A percentile compares a stretch with the other conserved stretches of the same genome.
Conservation (phyloP, 2,888 invertebrate genomes). For the Thereva nobilitata region DNA sequence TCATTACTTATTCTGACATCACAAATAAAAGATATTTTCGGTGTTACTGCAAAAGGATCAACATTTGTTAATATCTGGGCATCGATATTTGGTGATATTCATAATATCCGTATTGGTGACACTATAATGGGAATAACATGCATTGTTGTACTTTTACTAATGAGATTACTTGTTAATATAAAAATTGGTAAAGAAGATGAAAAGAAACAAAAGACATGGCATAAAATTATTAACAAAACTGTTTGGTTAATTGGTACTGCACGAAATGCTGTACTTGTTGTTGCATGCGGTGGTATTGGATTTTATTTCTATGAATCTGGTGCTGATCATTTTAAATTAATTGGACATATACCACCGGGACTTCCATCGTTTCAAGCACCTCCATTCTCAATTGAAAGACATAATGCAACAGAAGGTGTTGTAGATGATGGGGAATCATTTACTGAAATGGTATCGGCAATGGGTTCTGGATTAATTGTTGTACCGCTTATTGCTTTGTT, state of each 20-base stretch:
- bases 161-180: slow-evolving; percentile 74
- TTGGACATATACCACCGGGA: slow-evolving; percentile 75
- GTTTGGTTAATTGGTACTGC: slow-evolving; percentile 80
- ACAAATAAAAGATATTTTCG: slow-evolving; percentile 82
- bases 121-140: slow-evolving; percentile 74
- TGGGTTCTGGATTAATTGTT: slow-evolving; percentile 84
- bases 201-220: slow-evolving; percentile 61
- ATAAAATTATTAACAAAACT: slow-evolving; percentile 66
- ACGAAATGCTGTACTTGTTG: slow-evolving; percentile 82
- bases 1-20: slow-evolving; percentile 87
- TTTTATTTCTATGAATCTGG: slow-evolving; percentile 63
- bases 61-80: slow-evolving; percentile 82
- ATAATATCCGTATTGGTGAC: slow-evolving; percentile 72
- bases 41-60: slow-evolving; percentile 71
- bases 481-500: slow-evolving; percentile 85
- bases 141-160: slow-evolving; percentile 72
- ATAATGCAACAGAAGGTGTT: slow-evolving; percentile 60
- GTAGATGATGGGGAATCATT: slow-evolving; percentile 56
- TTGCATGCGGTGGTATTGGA: slow-evolving; percentile 70
- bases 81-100: slow-evolving; percentile 71
- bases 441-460: slow-evolving; percentile 73
- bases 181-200: slow-evolving; percentile 64
- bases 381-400: slow-evolving; percentile 65
- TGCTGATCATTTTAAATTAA: slow-evolving; percentile 67
- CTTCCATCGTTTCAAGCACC: slow-evolving; percentile 70